Evolutionary conservation across 2,888 invertebrate species (phyloP), one percentile per base, ranked within the genome.

Genomic region (Scaptomyza cyrtandrae): DNA sequence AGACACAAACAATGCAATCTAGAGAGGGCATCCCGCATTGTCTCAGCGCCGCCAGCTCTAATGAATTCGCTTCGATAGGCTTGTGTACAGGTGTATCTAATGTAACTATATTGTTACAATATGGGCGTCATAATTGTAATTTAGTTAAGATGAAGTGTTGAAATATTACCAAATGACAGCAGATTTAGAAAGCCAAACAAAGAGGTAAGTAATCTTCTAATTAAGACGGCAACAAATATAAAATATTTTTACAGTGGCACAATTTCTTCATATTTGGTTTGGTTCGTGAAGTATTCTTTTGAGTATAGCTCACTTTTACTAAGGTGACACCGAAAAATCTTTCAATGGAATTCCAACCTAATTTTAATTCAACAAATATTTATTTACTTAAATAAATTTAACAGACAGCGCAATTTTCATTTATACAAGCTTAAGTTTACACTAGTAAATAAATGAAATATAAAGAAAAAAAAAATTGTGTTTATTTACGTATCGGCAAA

Each of bases 61-160:
- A 71, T 55, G 66, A 66, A 71, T 78, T 67, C 61, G 78, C 56
- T 63, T 50, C 60, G 54, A 44, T 61, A 13, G 48, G 55, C 49
- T 55, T 45, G 46, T 63, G 62, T 61, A 70, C 83, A 82, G 71
- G 79, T 81, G 81, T 70, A 75, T 75, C 79, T 63, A 81, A 79
- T 75, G 74, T 50, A 55, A 58, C 58, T 50, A 60, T 66, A 69
- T 62, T 71, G 61, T 48, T 45, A 60, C 64, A 73, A 71, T 83
- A 86, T 80, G 83, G 80, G 80, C 84, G 70, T 80, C 64, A 78
- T 70, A 75, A 71, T 80, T 70, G 61, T 74, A 53, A 70, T 83
- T 78, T 71, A 66, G 54, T 62, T 64, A 45, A 61, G 80, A 66
- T 80, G 74, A 66, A 73, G 78, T 79, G 73, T 49, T 58, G 56